Conservation (phyloP, 2,888 invertebrate genomes). For the Aproaerema taeniolella region DNA sequence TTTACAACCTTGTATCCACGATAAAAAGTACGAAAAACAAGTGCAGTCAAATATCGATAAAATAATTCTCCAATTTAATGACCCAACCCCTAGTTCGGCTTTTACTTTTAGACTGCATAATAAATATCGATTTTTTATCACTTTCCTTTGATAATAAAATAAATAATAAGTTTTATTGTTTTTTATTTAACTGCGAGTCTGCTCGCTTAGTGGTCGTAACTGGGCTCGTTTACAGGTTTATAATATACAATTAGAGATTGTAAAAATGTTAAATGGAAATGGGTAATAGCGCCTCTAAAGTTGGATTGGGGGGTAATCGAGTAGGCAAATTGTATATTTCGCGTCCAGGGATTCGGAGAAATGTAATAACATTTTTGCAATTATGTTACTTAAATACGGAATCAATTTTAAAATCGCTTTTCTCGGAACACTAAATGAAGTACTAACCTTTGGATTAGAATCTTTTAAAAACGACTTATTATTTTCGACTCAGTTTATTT, state of each 20-base stretch:
- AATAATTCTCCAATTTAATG: neutral
- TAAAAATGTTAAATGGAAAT: conserved; percentile 71
- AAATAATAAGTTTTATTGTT: no score
- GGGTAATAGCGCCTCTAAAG: conserved; percentile 45
- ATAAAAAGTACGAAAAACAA: no score
- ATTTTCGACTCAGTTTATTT: no score
- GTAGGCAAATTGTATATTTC: conserved; percentile 54
- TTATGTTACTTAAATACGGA: conserved; percentile 35
- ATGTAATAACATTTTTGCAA: conserved; percentile 47
- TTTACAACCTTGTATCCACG: no score
- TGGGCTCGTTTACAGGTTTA: conserved; percentile 60
- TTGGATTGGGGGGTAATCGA: conserved; percentile 38
- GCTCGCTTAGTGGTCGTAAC: no score
- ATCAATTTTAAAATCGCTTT: no score
- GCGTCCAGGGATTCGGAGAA: conserved; percentile 52
- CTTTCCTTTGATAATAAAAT: no score
- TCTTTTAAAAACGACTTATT: no score
- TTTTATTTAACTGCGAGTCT: conserved; percentile 31
- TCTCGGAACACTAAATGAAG: no score
- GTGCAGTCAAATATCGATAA: neutral
- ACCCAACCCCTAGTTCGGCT: conserved; percentile 9
- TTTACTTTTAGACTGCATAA: no score
- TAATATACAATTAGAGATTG: conserved; percentile 73
- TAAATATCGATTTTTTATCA: conserved; percentile 25
- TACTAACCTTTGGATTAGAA: no score